Conservation (phyloP, 2,113 vertebrate species). For the Sinosuthora webbiana region DNA sequence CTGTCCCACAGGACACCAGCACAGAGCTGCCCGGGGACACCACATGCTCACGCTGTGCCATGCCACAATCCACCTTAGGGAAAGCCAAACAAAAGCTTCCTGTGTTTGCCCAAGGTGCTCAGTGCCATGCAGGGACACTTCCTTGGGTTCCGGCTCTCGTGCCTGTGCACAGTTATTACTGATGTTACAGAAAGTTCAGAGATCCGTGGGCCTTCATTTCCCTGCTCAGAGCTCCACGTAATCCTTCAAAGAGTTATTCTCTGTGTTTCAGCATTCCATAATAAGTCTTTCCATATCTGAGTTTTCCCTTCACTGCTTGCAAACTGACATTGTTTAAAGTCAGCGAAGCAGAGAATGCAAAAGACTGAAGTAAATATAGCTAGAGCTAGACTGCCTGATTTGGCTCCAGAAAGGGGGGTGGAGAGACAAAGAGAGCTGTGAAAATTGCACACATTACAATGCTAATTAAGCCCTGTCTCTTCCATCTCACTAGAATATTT, state of each 20-base stretch:
- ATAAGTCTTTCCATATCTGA: background rate
- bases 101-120: rapidly evolving
- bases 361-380: background rate
- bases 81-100: background rate
- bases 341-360: background rate
- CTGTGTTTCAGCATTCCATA: background rate
- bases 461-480: background rate
- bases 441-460: background rate
- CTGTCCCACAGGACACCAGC: background rate
- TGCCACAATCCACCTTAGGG: rapidly evolving
- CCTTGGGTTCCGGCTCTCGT: background rate
- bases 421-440: background rate
- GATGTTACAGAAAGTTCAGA: background rate
- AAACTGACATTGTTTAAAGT: background rate
- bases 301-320: background rate
- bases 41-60: rapidly evolving
- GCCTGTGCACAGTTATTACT: background rate
- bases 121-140: background rate
- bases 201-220: background rate
- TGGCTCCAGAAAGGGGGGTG: background rate
- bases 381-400: background rate
- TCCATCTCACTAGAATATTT: background rate
- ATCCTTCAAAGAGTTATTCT: background rate
- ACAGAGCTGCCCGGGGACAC: background rate
- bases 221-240: background rate